Evolutionary conservation across 2,797 vertebrate genomes (phyloP).

Genomic region (Siniperca undulata): DNA sequence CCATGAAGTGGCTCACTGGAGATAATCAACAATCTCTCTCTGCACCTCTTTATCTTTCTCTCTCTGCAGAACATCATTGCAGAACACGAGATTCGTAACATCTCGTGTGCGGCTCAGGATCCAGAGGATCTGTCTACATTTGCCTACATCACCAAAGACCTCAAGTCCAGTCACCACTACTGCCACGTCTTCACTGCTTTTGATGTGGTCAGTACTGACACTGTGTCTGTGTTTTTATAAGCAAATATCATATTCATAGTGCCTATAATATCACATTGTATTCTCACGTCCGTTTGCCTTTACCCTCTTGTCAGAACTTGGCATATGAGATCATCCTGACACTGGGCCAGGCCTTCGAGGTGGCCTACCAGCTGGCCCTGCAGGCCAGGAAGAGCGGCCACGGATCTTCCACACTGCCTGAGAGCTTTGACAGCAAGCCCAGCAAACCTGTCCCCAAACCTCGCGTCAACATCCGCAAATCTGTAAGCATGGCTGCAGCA

Average conservation of each 20-base stretch:
- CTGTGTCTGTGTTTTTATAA: not conserved
- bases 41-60: slow-evolving; percentile 25
- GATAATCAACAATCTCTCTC: slow-evolving; percentile 36
- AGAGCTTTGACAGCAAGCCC: slow-evolving; percentile 98
- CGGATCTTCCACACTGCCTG: slow-evolving; percentile 95
- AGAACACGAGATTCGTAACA: slow-evolving; percentile 99
- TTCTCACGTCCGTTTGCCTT: slow-evolving; percentile 1
- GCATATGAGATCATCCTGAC: slow-evolving; percentile 99
- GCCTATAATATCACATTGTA: not conserved
- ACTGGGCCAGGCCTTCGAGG: slow-evolving; percentile 98
- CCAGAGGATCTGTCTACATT: slow-evolving; percentile 98
- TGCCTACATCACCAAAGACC: slow-evolving; percentile 99
- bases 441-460: slow-evolving; percentile 98
- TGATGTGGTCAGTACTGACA: slow-evolving; percentile 92
- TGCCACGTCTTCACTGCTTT: slow-evolving; percentile 99
- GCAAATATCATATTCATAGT: not conserved
- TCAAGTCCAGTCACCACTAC: slow-evolving; percentile 99
- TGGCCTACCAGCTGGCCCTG: slow-evolving; percentile 97
- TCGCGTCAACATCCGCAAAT: slow-evolving; percentile 98
- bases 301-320: slow-evolving; percentile 89
- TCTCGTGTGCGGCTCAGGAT: slow-evolving; percentile 99
- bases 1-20: slow-evolving; percentile 42
- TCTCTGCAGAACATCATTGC: slow-evolving; percentile 94
- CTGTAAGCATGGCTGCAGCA: slow-evolving; percentile 86
- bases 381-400: slow-evolving; percentile 98